Conservation (phyloP, 2,797 vertebrate genomes). For the Poecilia velifera region DNA sequence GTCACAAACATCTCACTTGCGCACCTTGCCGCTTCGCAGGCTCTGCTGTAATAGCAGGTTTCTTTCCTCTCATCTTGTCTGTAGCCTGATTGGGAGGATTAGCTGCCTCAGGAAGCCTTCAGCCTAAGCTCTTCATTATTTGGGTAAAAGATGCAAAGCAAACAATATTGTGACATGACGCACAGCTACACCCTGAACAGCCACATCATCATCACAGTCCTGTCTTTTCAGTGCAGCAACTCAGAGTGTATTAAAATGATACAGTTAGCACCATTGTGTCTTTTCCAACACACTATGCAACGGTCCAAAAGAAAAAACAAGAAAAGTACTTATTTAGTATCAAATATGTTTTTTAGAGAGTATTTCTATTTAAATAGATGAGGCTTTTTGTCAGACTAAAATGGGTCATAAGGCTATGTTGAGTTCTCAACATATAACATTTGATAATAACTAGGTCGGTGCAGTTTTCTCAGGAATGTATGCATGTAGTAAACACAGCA, state of each 20-base stretch:
- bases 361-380: too few relatives aligned
- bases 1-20: slow-evolving; percentile 59
- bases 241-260: slow-evolving; percentile 21
- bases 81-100: slow-evolving; percentile 64
- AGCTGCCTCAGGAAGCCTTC: slow-evolving; percentile 61
- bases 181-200: slow-evolving; percentile 44
- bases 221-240: slow-evolving; percentile 28
- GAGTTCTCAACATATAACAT: background rate
- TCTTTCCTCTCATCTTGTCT: slow-evolving; percentile 50
- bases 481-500: background rate
- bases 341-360: too few relatives aligned
- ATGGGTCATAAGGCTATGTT: too few relatives aligned
- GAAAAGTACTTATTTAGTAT: too few relatives aligned
- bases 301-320: too few relatives aligned
- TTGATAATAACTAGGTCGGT: background rate
- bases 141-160: slow-evolving; percentile 53
- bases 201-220: slow-evolving; percentile 37
- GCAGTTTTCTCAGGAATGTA: background rate
- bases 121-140: slow-evolving; percentile 72
- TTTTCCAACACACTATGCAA: too few relatives aligned
- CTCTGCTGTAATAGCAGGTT: slow-evolving; percentile 27
- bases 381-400: too few relatives aligned
- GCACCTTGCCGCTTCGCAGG: slow-evolving; percentile 24
- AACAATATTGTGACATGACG: slow-evolving; percentile 52
- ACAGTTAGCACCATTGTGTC: background rate